Evolutionary conservation across 2,888 invertebrate species (phyloP).

Genomic region (Ophonus ardosiacus): DNA sequence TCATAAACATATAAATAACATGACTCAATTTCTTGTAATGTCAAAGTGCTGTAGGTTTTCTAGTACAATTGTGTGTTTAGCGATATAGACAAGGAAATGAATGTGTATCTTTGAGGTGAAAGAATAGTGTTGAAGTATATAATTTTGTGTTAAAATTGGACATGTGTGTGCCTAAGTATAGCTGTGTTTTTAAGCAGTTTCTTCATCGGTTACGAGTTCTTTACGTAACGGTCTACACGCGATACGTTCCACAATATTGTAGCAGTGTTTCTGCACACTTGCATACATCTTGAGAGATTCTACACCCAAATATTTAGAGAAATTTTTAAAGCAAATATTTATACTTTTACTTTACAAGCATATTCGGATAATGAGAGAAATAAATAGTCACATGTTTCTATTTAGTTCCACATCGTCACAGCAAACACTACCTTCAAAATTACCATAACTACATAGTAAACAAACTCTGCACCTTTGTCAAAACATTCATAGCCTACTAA

Average conservation of each 20-base stretch:
- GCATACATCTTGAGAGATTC: background rate
- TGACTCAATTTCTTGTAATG: too few relatives aligned
- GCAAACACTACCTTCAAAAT: background rate
- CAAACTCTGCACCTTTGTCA: background rate
- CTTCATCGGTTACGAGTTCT: conserved; percentile 52
- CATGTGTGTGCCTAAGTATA: conserved; percentile 40
- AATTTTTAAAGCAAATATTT: background rate
- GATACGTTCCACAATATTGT: background rate
- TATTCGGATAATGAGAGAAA: background rate
- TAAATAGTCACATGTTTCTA: background rate
- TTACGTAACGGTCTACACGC: conserved; percentile 53
- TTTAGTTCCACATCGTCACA: background rate
- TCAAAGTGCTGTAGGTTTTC: too few relatives aligned
- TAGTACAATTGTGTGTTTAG: background rate
- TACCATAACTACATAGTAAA: background rate
- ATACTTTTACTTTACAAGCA: background rate
- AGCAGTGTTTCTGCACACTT: background rate
- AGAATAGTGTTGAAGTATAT: conserved; percentile 22
- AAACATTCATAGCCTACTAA: background rate
- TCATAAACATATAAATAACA: too few relatives aligned
- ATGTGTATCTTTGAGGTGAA: conserved; percentile 36
- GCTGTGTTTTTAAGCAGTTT: conserved; percentile 50
- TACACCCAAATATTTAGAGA: background rate
- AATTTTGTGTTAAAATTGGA: conserved; percentile 31
- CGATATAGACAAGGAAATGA: conserved; percentile 25